Percentiles rank a stretch among this genome's conserved stretches.
These are phyloP conservation scores for Babylonia areolata DNA, from an alignment of 1,140 invertebrate species.

Conservation along the genomic window DNA sequence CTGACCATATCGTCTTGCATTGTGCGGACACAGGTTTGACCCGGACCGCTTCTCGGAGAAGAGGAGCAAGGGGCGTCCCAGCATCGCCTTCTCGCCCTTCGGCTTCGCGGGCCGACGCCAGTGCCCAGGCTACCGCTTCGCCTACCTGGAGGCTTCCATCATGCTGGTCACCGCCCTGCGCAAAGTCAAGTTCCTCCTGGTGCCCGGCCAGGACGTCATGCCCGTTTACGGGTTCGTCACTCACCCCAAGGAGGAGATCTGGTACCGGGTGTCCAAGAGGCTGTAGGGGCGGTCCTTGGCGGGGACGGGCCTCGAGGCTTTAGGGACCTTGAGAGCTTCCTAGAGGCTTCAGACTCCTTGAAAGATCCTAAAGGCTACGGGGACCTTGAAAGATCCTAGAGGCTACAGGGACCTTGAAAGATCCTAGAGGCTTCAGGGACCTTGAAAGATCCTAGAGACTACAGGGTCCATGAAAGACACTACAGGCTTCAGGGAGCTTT, in stretches of 20 bases:
- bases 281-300: too few species aligned
- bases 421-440: too few species aligned
- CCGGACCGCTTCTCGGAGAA: conserved; percentile 69
- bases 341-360: too few species aligned
- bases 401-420: too few species aligned
- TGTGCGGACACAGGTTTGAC: conserved; percentile 73
- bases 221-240: conserved; percentile 68
- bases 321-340: too few species aligned
- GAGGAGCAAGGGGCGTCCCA: conserved; percentile 52
- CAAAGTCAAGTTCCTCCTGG: conserved; percentile 63
- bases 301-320: too few species aligned
- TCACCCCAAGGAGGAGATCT: conserved; percentile 71
- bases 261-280: conserved; percentile 63
- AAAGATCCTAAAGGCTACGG: too few species aligned
- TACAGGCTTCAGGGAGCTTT: too few species aligned
- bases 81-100: conserved; percentile 68
- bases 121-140: conserved; percentile 68
- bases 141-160: conserved; percentile 56
- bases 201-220: conserved; percentile 63
- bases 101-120: conserved; percentile 73
- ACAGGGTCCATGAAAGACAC: too few species aligned
- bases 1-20: neutral
- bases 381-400: too few species aligned
- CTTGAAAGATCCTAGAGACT: too few species aligned
- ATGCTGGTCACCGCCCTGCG: conserved; percentile 56